Evolutionary conservation across 2,888 invertebrate species (phyloP).

Genomic region (Xanthia icteritia): DNA sequence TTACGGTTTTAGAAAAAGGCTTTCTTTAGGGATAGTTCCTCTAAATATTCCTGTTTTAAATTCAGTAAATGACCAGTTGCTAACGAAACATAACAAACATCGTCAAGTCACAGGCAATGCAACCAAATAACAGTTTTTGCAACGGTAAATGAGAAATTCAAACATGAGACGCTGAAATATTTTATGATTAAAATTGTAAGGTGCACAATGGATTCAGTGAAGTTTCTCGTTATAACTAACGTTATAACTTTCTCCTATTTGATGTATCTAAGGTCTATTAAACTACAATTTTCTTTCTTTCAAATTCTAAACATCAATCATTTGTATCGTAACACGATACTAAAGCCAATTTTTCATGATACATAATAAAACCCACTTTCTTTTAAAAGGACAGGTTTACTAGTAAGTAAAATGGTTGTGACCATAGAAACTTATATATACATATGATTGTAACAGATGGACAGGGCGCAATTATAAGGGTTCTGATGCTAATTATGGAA

Average conservation of each 20-base stretch:
- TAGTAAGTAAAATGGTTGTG: too few species aligned
- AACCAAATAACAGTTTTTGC: neutral
- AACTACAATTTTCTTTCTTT: neutral
- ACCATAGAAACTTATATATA: too few species aligned
- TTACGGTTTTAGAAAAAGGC: neutral
- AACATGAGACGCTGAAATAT: conserved; percentile 21
- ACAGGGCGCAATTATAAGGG: too few species aligned
- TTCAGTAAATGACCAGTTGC: neutral
- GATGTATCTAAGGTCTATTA: neutral
- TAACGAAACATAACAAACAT: neutral
- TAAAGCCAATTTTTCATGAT: neutral
- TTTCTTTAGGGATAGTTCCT: neutral
- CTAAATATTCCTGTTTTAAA: neutral
- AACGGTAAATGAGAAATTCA: conserved; percentile 25
- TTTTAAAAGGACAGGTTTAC: neutral
- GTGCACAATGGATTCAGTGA: conserved; percentile 1
- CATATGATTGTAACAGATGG: too few species aligned
- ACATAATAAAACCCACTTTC: too few species aligned
- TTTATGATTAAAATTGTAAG: conserved; percentile 1
- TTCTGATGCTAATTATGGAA: neutral
- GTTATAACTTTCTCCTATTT: conserved; percentile 17
- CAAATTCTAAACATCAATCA: neutral
- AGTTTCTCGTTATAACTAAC: neutral
- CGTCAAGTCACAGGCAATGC: neutral
- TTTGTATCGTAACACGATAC: neutral